These are phyloP conservation scores for Eupleurogrammus muticus DNA, from an alignment of 2,797 vertebrate genomes.

Conservation along the genomic window DNA sequence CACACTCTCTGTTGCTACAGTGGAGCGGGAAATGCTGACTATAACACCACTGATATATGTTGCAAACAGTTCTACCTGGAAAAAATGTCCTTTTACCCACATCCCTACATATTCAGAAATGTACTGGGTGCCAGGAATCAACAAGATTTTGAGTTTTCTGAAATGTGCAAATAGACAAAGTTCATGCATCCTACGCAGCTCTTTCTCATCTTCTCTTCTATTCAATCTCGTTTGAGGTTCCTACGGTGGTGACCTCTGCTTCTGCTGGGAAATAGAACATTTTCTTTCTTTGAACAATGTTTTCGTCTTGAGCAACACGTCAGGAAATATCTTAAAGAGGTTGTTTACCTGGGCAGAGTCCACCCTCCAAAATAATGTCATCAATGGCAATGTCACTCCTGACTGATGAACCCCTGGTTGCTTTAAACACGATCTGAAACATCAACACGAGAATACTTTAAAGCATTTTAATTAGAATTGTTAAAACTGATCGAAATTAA, in stretches of 20 bases:
- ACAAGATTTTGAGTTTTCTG: slow-evolving; percentile 22
- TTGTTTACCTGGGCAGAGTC: slow-evolving; percentile 71
- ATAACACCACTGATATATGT: slow-evolving; percentile 48
- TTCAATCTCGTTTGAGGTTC: slow-evolving; percentile 74
- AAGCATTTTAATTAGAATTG: too few relatives aligned
- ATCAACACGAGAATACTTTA: slow-evolving; percentile 3
- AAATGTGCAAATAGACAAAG: slow-evolving; percentile 56
- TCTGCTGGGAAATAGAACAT: slow-evolving; percentile 47
- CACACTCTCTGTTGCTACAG: slow-evolving; percentile 47
- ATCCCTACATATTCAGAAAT: slow-evolving; percentile 15
- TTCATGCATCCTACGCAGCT: slow-evolving; percentile 50
- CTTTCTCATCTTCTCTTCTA: slow-evolving; percentile 33
- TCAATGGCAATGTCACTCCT: slow-evolving; percentile 95
- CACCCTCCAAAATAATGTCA: slow-evolving; percentile 89
- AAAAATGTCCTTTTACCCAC: slow-evolving; percentile 26
- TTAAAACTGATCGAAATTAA: too few relatives aligned
- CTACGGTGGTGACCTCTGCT: slow-evolving; percentile 31
- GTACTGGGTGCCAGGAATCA: slow-evolving; percentile 33
- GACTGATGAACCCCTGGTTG: slow-evolving; percentile 88
- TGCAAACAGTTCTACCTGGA: slow-evolving; percentile 34
- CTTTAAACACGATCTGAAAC: slow-evolving; percentile 92
- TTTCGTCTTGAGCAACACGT: not conserved
- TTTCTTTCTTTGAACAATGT: not conserved
- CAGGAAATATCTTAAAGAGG: not conserved
- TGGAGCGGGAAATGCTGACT: slow-evolving; percentile 50